phyloP scores from a whole-genome alignment of 2,888 invertebrate genomes.

The Mactromeris polynyma region DNA sequence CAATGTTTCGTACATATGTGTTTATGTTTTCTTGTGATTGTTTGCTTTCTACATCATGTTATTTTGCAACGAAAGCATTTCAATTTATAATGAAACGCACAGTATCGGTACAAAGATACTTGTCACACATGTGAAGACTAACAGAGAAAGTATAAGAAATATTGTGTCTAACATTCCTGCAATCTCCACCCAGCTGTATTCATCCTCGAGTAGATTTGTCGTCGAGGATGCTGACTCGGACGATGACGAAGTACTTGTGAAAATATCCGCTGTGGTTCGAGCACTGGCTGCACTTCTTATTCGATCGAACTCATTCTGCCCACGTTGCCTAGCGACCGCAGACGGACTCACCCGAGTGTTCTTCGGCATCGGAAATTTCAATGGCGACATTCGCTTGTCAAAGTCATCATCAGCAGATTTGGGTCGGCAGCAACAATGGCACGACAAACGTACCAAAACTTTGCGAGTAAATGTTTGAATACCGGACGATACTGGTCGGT shows the following conservation, averaged over 20 bases:
- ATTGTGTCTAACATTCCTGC: constrained; percentile 27
- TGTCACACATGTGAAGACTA: not conserved
- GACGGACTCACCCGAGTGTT: constrained; percentile 30
- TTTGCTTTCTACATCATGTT: too few relatives aligned
- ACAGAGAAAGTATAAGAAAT: not conserved
- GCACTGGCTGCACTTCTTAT: constrained; percentile 29
- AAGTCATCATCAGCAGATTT: not conserved
- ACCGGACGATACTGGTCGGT: constrained; percentile 12
- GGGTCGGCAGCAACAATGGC: not conserved
- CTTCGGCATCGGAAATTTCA: constrained; percentile 8
- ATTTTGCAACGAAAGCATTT: too few relatives aligned
- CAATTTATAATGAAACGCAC: too few relatives aligned
- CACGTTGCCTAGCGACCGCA: not conserved
- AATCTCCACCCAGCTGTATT: constrained; percentile 30
- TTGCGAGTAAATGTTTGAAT: constrained; percentile 12
- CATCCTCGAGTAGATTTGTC: not conserved
- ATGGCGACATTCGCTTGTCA: not conserved
- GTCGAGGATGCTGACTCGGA: constrained; percentile 4
- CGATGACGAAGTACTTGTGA: not conserved
- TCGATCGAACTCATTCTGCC: constrained; percentile 18
- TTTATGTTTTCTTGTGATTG: not conserved
- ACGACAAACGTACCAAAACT: not conserved
- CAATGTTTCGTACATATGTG: too few relatives aligned
- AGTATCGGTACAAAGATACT: not conserved
- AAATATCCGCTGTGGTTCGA: constrained; percentile 15